A percentile compares a stretch with the other conserved stretches of the same genome.
Conservation (phyloP, 2,113 vertebrate genomes). For the Hemiscyllium ocellatum region DNA sequence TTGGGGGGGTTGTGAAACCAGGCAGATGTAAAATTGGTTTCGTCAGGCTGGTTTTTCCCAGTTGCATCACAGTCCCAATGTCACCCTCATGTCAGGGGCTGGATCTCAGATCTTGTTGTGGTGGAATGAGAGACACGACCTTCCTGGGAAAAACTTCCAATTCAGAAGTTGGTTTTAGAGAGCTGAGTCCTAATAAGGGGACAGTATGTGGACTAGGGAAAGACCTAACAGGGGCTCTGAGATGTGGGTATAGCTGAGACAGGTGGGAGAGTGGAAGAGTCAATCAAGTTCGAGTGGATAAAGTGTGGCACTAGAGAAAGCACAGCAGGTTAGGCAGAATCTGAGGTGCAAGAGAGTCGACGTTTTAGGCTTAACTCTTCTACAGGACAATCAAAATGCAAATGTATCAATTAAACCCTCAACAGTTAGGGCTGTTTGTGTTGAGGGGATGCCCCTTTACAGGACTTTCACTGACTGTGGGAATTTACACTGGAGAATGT, state of each 20-base stretch:
- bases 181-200: neutral
- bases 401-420: neutral
- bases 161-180: neutral
- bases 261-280: neutral
- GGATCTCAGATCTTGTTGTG: neutral
- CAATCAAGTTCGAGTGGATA: neutral
- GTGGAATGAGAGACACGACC: neutral
- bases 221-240: neutral
- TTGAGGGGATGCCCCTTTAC: no score
- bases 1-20: neutral
- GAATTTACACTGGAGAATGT: neutral
- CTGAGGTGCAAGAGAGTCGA: no score
- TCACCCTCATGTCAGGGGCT: neutral
- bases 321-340: no score
- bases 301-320: no score
- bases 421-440: neutral
- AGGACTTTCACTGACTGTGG: neutral
- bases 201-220: neutral
- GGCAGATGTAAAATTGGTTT: neutral
- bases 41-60: neutral
- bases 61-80: neutral
- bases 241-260: neutral
- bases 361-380: no score
- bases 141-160: neutral
- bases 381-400: no score